Percentiles rank a stretch among this genome's conserved stretches.
phyloP scores from a whole-genome alignment of 2,113 vertebrate genomes.

The human region GRCh38 chr16:70376001-70376500 shows the following conservation, averaged over 20 bases:
- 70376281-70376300: not conserved
- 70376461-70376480: not conserved
- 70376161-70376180: not conserved
- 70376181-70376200: not conserved
- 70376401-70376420: not conserved
- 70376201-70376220: not conserved
- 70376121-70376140: too few species aligned
- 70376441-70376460: not conserved
- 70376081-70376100: not conserved
- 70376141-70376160: not conserved
- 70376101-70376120: too few species aligned
- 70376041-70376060: not conserved
- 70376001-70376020: not conserved
- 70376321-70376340: not conserved
- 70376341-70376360: not conserved
- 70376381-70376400: not conserved
- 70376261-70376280: not conserved
- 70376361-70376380: not conserved
- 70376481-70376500: not conserved
- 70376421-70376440: not conserved
- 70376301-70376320: not conserved
- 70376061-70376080: not conserved
- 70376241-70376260: conserved; percentile 13
- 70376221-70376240: not conserved
- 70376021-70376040: not conserved